phyloP scores from a whole-genome alignment of 2,113 vertebrate species.

The Hypanus sabinus region DNA sequence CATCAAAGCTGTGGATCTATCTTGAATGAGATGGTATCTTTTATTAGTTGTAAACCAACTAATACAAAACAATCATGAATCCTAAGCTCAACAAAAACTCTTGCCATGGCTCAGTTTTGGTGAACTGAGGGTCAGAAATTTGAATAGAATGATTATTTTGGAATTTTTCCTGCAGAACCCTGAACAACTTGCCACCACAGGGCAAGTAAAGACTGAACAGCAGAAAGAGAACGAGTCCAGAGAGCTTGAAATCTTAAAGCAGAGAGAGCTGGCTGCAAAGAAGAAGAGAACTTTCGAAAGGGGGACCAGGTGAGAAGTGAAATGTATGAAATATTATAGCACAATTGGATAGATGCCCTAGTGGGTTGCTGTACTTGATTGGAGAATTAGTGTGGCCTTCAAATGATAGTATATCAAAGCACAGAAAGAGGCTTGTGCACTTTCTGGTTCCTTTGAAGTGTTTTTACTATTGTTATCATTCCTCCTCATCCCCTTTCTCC shows the following conservation, averaged over 20 bases:
- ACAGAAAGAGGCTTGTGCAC: too few relatives aligned
- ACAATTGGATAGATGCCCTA: neutral
- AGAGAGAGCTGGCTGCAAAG: constrained; percentile 70
- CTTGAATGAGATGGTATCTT: neutral
- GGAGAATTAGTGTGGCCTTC: neutral
- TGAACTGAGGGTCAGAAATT: neutral
- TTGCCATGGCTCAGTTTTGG: neutral
- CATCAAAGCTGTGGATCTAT: neutral
- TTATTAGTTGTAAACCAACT: neutral
- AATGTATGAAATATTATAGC: neutral
- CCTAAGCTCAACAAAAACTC: neutral
- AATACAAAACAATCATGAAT: neutral
- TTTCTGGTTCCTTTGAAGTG: too few relatives aligned
- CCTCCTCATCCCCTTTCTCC: too few relatives aligned
- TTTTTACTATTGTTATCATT: too few relatives aligned
- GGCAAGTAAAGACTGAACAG: constrained; percentile 60
- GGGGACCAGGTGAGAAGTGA: constrained; percentile 63
- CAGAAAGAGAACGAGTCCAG: constrained; percentile 64
- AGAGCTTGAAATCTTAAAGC: constrained; percentile 71
- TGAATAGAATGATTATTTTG: neutral
- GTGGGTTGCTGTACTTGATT: neutral
- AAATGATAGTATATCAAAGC: too few relatives aligned
- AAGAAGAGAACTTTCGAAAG: constrained; percentile 69
- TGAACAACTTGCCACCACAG: constrained; percentile 69
- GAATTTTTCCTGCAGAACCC: constrained; percentile 57